Conservation (phyloP, 2,888 invertebrate genomes). For the Parelbella ahira region DNA sequence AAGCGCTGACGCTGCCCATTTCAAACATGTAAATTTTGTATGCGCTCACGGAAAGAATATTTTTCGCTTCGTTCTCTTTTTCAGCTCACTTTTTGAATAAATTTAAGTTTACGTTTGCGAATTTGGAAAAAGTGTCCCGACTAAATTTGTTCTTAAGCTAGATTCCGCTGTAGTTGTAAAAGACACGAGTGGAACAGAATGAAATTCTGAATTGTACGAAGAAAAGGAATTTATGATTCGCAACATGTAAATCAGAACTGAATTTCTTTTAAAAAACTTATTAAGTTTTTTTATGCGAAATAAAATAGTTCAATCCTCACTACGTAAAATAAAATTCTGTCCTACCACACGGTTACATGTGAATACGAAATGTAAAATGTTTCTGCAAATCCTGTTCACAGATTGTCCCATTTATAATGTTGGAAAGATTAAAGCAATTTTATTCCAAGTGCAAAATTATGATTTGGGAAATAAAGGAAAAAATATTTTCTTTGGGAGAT, state of each 20-base stretch:
- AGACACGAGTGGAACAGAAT: not conserved
- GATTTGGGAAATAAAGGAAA: no score
- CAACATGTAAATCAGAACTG: no score
- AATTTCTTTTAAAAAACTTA: no score
- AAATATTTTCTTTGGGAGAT: no score
- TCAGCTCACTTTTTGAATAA: constrained; percentile 20
- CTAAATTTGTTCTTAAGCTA: constrained; percentile 12
- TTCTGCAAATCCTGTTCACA: no score
- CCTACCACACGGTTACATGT: no score
- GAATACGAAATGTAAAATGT: no score
- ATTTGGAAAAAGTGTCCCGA: constrained; percentile 20
- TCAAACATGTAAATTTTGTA: constrained; percentile 23
- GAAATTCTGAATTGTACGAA: constrained; percentile 1
- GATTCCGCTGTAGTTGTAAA: constrained; percentile 2
- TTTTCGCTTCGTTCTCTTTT: constrained; percentile 19
- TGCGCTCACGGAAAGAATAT: constrained; percentile 25
- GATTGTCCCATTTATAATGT: no score
- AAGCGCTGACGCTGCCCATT: constrained; percentile 21
- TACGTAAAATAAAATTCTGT: no score
- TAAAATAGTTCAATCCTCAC: no score
- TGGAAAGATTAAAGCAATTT: no score
- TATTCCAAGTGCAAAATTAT: constrained; percentile 1
- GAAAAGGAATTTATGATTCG: not conserved
- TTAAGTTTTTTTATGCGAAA: no score
- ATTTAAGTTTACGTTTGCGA: constrained; percentile 21